A percentile compares a stretch with the other conserved stretches of the same genome.
These are phyloP conservation scores for Pelosia muscerda DNA, from an alignment of 2,888 invertebrate species.

Conservation along the genomic window DNA sequence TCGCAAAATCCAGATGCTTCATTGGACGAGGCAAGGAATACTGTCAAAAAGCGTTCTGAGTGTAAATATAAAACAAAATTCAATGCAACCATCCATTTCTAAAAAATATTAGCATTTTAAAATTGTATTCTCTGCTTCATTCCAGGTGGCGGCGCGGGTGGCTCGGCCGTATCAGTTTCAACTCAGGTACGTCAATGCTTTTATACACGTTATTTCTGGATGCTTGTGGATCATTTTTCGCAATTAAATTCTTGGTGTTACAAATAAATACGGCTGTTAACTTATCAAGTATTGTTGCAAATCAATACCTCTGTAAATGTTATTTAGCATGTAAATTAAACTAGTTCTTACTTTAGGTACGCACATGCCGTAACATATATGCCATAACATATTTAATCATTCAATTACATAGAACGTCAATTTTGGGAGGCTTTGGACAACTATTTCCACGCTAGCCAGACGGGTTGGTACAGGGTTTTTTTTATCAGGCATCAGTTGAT, in stretches of 20 bases:
- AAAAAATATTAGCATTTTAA: constrained; percentile 10
- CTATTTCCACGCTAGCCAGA: too few relatives aligned
- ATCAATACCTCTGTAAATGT: too few relatives aligned
- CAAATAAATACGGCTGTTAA: too few relatives aligned
- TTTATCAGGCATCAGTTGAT: too few relatives aligned
- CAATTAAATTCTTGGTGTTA: not conserved
- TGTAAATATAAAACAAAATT: not conserved
- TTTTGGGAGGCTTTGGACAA: too few relatives aligned
- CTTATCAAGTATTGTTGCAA: too few relatives aligned
- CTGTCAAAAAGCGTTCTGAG: not conserved
- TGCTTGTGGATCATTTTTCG: not conserved
- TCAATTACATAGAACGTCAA: too few relatives aligned
- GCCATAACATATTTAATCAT: too few relatives aligned
- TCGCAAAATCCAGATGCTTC: not conserved
- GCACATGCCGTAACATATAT: too few relatives aligned
- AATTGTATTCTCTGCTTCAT: constrained; percentile 50
- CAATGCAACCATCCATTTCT: not conserved
- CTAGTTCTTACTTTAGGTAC: too few relatives aligned
- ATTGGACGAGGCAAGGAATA: not conserved
- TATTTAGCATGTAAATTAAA: too few relatives aligned
- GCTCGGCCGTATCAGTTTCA: constrained; percentile 79
- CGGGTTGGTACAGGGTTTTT: too few relatives aligned
- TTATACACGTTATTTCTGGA: not conserved
- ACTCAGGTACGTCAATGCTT: constrained; percentile 72
- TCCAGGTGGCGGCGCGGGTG: constrained; percentile 71